phyloP scores from a whole-genome alignment of 2,797 vertebrate genomes.

The Myotis pilosus region DNA sequence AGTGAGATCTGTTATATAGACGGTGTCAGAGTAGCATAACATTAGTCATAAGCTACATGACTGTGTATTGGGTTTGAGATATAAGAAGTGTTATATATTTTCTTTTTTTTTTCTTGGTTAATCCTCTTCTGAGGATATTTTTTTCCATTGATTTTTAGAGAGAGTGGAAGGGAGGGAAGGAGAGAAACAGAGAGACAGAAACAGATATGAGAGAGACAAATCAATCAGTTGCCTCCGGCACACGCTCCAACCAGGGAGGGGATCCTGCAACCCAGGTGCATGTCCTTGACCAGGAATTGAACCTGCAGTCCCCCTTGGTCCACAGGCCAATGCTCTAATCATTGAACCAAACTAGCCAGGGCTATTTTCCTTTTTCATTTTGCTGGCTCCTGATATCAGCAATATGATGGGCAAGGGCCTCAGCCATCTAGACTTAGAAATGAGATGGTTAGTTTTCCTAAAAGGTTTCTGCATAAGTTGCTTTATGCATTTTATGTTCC shows the following conservation, averaged over 20 bases:
- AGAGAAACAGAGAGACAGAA: no score
- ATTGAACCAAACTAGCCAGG: no score
- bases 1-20: background rate
- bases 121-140: background rate
- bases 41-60: background rate
- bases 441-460: background rate
- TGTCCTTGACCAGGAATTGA: no score
- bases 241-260: no score
- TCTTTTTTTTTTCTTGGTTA: background rate
- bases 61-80: background rate
- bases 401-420: background rate
- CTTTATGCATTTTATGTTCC: constrained; percentile 16
- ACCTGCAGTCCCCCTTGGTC: no score
- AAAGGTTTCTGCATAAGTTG: background rate
- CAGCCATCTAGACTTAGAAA: background rate
- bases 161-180: no score
- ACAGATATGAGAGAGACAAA: no score
- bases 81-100: background rate
- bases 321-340: no score
- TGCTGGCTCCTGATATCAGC: background rate
- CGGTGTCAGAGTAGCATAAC: background rate
- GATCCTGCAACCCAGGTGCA: no score
- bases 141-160: background rate
- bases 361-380: background rate
- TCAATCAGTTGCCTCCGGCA: no score